Conservation (phyloP, 2,113 vertebrate genomes). For the Arenaria interpres region DNA sequence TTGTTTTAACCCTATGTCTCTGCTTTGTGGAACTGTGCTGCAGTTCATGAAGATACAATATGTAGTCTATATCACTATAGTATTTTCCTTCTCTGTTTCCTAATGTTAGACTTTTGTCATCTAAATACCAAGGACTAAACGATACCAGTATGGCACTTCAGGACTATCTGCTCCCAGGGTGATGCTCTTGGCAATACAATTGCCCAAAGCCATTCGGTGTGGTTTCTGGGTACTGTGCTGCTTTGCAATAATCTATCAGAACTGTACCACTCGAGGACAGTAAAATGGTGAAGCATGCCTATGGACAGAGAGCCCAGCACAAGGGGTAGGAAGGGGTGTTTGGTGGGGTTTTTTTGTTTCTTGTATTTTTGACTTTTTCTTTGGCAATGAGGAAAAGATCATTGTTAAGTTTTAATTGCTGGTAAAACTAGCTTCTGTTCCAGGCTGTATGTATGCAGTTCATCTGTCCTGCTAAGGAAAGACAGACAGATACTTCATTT, state of each 20-base stretch:
- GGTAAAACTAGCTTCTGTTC: neutral
- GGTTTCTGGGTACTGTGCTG: neutral
- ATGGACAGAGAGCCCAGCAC: neutral
- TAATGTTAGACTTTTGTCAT: neutral
- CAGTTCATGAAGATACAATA: neutral
- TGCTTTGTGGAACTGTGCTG: neutral
- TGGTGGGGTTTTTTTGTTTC: too few relatives aligned
- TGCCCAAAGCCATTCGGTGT: neutral
- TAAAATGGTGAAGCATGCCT: neutral
- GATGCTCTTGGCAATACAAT: neutral
- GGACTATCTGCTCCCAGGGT: neutral
- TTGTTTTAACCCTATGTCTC: neutral
- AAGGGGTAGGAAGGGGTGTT: neutral
- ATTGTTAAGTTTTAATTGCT: neutral
- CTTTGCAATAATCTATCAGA: neutral
- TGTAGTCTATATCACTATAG: accelerated
- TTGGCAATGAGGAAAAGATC: neutral
- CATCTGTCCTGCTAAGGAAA: neutral
- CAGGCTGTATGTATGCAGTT: neutral
- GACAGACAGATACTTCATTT: neutral
- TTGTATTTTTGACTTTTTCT: neutral
- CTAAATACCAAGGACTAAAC: neutral
- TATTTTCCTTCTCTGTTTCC: neutral
- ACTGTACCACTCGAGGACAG: neutral
- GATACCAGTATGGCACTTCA: neutral